A percentile compares a stretch with the other conserved stretches of the same genome.
These are phyloP conservation scores for Eptatretus atami DNA, from an alignment of 2,797 vertebrate genomes.

Conservation along the genomic window DNA sequence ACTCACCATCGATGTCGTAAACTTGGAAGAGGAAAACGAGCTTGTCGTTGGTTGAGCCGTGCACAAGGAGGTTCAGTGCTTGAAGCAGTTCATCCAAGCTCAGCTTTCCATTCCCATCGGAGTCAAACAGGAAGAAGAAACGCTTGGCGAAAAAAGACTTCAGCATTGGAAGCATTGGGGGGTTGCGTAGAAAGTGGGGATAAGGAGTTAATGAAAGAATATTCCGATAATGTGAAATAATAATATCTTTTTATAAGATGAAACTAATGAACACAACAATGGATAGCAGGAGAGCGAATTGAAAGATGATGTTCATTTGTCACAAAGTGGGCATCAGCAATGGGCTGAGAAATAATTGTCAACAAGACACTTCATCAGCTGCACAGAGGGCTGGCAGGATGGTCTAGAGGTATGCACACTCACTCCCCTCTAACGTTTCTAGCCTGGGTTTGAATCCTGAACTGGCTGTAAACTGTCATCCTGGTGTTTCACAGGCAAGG, in stretches of 20 bases:
- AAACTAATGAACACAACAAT: background rate
- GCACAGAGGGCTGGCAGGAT: too few species aligned
- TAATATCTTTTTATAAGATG: background rate
- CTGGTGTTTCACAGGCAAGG: too few species aligned
- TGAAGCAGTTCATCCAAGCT: conserved; percentile 35
- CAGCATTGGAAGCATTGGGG: background rate
- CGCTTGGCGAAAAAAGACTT: conserved; percentile 51
- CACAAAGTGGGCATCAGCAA: too few species aligned
- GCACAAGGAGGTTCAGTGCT: conserved; percentile 31
- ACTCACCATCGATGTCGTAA: conserved; percentile 43
- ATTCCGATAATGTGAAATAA: too few species aligned
- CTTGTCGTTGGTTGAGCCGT: conserved; percentile 28
- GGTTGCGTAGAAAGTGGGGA: background rate
- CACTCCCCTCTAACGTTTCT: too few species aligned
- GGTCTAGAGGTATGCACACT: too few species aligned
- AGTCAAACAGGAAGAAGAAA: conserved; percentile 44
- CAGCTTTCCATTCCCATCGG: conserved; percentile 33
- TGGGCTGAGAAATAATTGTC: too few species aligned
- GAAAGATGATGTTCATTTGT: background rate
- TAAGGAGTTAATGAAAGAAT: background rate
- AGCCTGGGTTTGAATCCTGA: too few species aligned
- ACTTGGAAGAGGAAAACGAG: conserved; percentile 62
- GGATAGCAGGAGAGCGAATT: background rate
- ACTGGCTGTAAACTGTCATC: too few species aligned
- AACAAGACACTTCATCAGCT: too few species aligned